phyloP scores from a whole-genome alignment of 2,797 vertebrate species.

The Psittacula derbiana region DNA sequence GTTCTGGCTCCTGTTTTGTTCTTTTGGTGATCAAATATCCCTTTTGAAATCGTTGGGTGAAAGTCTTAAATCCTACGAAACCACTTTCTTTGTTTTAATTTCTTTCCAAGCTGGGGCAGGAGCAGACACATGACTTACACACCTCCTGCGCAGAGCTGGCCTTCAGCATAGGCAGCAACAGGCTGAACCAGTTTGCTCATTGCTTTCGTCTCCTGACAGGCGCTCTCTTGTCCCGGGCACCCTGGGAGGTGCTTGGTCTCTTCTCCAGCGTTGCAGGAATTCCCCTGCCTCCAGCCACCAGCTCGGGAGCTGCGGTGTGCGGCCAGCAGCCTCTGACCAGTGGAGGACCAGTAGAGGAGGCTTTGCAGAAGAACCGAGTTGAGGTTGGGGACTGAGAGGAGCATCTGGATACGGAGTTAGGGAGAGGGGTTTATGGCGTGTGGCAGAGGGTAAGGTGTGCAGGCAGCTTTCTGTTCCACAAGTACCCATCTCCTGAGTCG shows the following conservation, averaged over 20 bases:
- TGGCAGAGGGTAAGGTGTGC: neutral
- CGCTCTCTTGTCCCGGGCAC: neutral
- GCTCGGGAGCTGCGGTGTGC: neutral
- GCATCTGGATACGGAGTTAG: rapidly evolving
- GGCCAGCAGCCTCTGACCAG: neutral
- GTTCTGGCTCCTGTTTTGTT: neutral
- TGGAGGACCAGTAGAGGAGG: neutral
- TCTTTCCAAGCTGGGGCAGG: neutral
- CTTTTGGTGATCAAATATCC: neutral
- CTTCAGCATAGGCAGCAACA: conserved; percentile 30
- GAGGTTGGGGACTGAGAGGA: rapidly evolving
- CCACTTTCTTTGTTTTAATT: neutral
- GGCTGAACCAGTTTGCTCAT: conserved; percentile 51
- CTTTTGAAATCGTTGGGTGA: neutral
- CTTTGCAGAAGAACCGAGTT: neutral
- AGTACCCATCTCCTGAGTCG: neutral
- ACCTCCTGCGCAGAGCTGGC: neutral
- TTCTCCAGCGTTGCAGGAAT: neutral
- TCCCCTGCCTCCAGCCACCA: conserved; percentile 33
- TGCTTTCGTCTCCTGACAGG: neutral
- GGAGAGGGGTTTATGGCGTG: neutral
- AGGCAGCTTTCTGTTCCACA: neutral
- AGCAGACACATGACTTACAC: conserved; percentile 21
- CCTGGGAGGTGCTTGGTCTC: conserved; percentile 26
- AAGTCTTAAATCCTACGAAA: neutral